Conservation (phyloP, 2,797 vertebrate species). For the Botia kubotai region DNA sequence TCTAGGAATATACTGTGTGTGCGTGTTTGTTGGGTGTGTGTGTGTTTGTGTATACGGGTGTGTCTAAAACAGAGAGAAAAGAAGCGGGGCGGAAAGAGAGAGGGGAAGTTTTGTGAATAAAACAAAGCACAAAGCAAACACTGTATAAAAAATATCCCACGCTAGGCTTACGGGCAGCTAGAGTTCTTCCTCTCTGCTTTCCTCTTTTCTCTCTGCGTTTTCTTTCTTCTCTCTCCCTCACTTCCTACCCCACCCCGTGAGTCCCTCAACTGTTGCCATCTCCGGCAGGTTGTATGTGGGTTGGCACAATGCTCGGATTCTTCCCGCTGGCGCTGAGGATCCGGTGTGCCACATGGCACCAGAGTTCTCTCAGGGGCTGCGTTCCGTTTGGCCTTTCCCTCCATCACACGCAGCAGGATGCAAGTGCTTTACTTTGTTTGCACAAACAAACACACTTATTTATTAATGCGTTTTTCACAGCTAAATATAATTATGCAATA, state of each 20-base stretch:
- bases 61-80: conserved; percentile 46
- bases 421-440: conserved; percentile 62
- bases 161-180: conserved; percentile 71
- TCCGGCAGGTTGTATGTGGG: conserved; percentile 74
- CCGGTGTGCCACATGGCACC: conserved; percentile 65
- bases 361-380: conserved; percentile 70
- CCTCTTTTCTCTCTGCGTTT: conserved; percentile 63
- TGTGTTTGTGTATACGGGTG: conserved; percentile 45
- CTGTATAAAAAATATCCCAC: conserved; percentile 60
- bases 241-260: conserved; percentile 67
- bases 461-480: conserved; percentile 8
- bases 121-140: conserved; percentile 60
- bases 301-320: conserved; percentile 71
- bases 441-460: conserved; percentile 56
- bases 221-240: conserved; percentile 51
- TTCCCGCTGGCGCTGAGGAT: conserved; percentile 57
- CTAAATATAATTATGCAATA: conserved; percentile 46
- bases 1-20: conserved; percentile 48
- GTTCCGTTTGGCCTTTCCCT: conserved; percentile 57
- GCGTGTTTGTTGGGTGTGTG: conserved; percentile 32
- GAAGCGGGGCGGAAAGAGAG: conserved; percentile 31
- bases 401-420: conserved; percentile 33
- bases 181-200: conserved; percentile 50
- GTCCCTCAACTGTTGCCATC: conserved; percentile 64
- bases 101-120: conserved; percentile 57